Conservation (phyloP, 2,888 invertebrate genomes). For the Orthosia gothica region DNA sequence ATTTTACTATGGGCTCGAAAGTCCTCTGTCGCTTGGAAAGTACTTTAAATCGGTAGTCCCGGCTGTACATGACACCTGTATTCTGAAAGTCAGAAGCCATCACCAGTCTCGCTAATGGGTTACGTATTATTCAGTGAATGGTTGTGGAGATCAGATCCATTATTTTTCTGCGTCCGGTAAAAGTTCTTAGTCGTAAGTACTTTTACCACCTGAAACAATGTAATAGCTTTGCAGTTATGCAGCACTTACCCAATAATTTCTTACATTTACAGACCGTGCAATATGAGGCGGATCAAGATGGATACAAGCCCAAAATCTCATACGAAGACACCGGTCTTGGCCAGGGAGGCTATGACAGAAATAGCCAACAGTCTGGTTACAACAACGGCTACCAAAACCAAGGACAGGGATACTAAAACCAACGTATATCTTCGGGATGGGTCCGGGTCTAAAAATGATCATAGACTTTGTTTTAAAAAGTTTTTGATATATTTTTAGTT, state of each 20-base stretch:
- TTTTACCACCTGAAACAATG: too few species aligned
- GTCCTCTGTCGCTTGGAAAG: too few species aligned
- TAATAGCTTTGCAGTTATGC: too few species aligned
- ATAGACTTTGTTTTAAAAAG: constrained; percentile 29
- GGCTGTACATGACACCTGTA: too few species aligned
- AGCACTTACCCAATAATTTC: neutral
- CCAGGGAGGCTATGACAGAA: constrained; percentile 71
- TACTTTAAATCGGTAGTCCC: too few species aligned
- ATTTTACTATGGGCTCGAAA: too few species aligned
- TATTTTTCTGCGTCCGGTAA: too few species aligned
- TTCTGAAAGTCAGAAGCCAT: too few species aligned
- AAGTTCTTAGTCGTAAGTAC: too few species aligned
- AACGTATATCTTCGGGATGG: constrained; percentile 7
- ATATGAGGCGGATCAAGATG: constrained; percentile 93
- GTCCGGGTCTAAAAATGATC: constrained; percentile 25
- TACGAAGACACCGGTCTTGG: constrained; percentile 92
- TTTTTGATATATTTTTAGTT: constrained; percentile 27
- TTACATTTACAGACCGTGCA: constrained; percentile 91
- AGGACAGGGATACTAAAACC: constrained; percentile 68
- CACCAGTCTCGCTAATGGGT: too few species aligned
- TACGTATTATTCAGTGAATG: too few species aligned
- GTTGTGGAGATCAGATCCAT: too few species aligned
- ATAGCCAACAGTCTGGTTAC: constrained; percentile 70
- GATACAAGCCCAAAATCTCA: constrained; percentile 93
- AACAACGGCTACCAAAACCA: constrained; percentile 68